A percentile compares a stretch with the other conserved stretches of the same genome.
phyloP scores from a whole-genome alignment of 2,797 vertebrate genomes.

The Eulemur albifrons region DNA sequence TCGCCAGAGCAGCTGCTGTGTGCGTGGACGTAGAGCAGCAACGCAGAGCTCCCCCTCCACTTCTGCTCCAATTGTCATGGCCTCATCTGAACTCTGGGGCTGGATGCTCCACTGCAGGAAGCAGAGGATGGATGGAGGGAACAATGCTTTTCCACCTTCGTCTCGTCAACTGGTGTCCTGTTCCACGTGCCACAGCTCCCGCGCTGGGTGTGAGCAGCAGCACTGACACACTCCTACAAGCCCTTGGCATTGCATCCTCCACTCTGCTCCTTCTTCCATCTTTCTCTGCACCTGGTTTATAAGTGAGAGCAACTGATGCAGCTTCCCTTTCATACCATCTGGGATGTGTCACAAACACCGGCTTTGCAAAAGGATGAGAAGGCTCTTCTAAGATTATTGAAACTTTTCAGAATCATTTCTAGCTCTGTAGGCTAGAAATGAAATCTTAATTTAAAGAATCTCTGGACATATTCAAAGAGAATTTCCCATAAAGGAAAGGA shows the following conservation, averaged over 20 bases:
- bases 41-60: not conserved
- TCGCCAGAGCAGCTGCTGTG: not conserved
- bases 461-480: not conserved
- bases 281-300: slow-evolving; percentile 1
- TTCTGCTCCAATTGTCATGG: not conserved
- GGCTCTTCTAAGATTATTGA: not conserved
- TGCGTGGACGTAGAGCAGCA: not conserved
- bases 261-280: not conserved
- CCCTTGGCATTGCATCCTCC: not conserved
- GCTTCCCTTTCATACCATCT: slow-evolving; percentile 27
- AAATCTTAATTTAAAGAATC: not conserved
- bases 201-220: not conserved
- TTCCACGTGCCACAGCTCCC: not conserved
- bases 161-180: not conserved
- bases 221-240: not conserved
- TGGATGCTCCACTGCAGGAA: not conserved
- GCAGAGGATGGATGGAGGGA: not conserved
- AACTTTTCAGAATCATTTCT: not conserved
- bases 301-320: slow-evolving; percentile 16
- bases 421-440: not conserved
- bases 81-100: not conserved
- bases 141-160: not conserved
- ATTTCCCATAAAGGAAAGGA: not conserved
- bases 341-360: slow-evolving; percentile 17
- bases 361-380: slow-evolving; percentile 30